phyloP scores from a whole-genome alignment of 92 coral and sea anemone genomes.

The Palythoa heliodiscus region DNA sequence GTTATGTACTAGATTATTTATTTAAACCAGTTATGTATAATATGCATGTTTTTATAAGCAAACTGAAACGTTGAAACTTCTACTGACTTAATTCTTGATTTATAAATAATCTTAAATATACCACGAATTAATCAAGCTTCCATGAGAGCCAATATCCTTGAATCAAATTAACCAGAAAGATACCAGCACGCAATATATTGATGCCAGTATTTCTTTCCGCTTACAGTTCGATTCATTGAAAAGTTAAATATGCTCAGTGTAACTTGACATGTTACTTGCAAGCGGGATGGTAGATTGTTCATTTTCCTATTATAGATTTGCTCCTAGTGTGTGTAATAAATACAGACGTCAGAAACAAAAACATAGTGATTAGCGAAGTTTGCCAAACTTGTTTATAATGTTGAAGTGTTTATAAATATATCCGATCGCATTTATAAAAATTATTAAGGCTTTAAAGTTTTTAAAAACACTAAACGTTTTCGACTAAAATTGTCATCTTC shows the following conservation, averaged over 20 bases:
- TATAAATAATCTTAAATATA: background rate
- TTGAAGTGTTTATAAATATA: background rate
- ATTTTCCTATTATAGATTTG: no score
- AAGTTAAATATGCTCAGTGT: background rate
- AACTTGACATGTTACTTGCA: background rate
- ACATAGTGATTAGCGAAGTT: no score
- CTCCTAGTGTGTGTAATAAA: no score
- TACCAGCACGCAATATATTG: background rate
- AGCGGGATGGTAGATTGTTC: no score
- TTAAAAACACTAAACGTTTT: no score
- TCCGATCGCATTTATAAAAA: no score
- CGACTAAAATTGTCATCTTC: no score
- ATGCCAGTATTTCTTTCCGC: background rate
- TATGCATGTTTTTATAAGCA: background rate
- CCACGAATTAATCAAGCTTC: background rate
- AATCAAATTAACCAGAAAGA: background rate
- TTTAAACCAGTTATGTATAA: no score
- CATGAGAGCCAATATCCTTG: background rate
- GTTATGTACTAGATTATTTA: no score
- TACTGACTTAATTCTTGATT: background rate
- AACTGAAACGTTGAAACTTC: background rate
- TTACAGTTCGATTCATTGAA: background rate
- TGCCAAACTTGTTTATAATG: no score
- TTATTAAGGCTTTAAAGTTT: no score
- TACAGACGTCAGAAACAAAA: no score